Conservation (phyloP, 2,113 vertebrate species). For the Cyanoderma ruficeps region DNA sequence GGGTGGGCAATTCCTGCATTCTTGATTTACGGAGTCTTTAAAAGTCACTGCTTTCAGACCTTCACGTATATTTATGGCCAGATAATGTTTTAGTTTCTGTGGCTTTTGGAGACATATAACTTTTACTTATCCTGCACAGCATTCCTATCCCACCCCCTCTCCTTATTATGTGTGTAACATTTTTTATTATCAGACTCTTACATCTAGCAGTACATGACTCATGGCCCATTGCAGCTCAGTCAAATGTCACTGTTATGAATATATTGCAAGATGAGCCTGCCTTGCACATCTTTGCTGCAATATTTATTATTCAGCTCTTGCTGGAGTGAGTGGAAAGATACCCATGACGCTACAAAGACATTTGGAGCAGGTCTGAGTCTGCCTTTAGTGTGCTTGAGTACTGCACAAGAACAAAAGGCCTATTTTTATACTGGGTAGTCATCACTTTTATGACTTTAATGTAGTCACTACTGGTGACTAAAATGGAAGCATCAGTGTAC, state of each 20-base stretch:
- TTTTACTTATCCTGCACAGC: not conserved
- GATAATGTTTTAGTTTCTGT: not conserved
- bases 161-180: not conserved
- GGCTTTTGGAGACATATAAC: not conserved
- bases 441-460: not conserved
- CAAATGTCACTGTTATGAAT: slow-evolving; percentile 22
- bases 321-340: not conserved
- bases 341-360: not conserved
- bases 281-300: not conserved
- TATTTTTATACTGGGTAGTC: not conserved
- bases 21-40: not conserved
- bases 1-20: not conserved
- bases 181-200: not conserved
- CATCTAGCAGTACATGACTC: not conserved
- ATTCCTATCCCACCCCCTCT: not conserved
- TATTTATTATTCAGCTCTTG: slow-evolving; percentile 6
- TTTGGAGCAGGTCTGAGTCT: not conserved
- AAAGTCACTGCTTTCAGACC: not conserved
- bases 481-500: not conserved
- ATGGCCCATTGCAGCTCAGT: not conserved
- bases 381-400: not conserved
- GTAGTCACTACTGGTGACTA: not conserved
- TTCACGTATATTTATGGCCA: not conserved
- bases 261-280: not conserved
- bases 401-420: fast-evolving